A percentile compares a stretch with the other conserved stretches of the same genome.
phyloP scores from a whole-genome alignment of 2,888 invertebrate species.

The Callinectes sapidus region DNA sequence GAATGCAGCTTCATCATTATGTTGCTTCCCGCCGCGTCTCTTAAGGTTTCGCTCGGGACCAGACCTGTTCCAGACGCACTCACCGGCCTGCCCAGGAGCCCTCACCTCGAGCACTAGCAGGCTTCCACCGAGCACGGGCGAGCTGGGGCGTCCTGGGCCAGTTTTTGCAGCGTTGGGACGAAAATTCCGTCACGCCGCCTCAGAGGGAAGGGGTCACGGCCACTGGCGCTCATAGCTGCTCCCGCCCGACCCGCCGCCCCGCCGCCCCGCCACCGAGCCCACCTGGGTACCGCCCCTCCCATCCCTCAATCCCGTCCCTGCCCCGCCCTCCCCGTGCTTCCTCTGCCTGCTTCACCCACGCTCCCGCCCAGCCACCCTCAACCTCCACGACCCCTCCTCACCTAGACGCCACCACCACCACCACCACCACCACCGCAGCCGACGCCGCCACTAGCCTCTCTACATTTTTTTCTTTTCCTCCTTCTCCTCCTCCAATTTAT shows the following conservation, averaged over 20 bases:
- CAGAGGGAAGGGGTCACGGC: conserved; percentile 4
- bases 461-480: neutral
- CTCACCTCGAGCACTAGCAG: neutral
- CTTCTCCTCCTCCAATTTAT: neutral
- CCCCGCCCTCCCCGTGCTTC: neutral
- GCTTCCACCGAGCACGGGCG: neutral
- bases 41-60: neutral
- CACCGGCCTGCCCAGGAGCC: neutral
- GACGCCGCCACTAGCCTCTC: neutral
- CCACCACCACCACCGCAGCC: neutral
- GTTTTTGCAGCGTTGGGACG: conserved; percentile 2
- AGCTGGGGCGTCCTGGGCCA: neutral
- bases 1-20: conserved; percentile 19
- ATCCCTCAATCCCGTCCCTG: neutral
- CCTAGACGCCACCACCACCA: neutral
- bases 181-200: conserved; percentile 34
- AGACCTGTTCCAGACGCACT: conserved; percentile 9
- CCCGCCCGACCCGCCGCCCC: neutral
- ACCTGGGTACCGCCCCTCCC: neutral
- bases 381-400: conserved; percentile 6
- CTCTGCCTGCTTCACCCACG: conserved; percentile 2
- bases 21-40: conserved; percentile 24
- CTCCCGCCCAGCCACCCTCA: conserved; percentile 9
- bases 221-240: conserved; percentile 4
- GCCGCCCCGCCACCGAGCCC: neutral